Percentiles rank a stretch among this genome's conserved stretches.
These are phyloP conservation scores for Orgyia antiqua DNA, from an alignment of 2,888 invertebrate species.

Conservation along the genomic window DNA sequence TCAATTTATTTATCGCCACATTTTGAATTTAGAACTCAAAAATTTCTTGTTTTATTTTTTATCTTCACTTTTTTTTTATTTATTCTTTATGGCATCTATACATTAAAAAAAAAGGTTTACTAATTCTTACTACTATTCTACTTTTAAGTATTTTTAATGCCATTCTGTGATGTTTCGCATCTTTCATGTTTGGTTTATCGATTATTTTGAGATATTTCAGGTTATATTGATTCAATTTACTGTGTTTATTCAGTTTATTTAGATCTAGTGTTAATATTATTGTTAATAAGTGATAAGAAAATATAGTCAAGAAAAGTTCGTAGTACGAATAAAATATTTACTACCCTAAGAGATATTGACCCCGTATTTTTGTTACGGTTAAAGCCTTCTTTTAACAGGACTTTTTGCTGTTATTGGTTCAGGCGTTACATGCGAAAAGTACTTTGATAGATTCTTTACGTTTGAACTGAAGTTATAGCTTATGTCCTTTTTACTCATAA, in stretches of 20 bases:
- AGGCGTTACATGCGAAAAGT: too few species aligned
- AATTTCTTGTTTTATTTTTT: conserved; percentile 7
- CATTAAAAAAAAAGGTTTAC: conserved; percentile 7
- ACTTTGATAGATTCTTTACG: too few species aligned
- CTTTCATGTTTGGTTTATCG: conserved; percentile 21
- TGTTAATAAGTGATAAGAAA: too few species aligned
- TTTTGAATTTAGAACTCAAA: conserved; percentile 13
- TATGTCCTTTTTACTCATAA: too few species aligned
- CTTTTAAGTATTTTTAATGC: too few species aligned
- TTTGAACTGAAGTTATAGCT: too few species aligned
- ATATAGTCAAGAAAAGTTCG: too few species aligned
- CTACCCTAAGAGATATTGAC: conserved; percentile 8
- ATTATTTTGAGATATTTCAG: conserved; percentile 15
- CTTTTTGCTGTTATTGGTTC: too few species aligned
- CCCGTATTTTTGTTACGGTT: conserved; percentile 19
- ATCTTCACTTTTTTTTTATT: background rate
- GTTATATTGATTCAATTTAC: conserved; percentile 18
- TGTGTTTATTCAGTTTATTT: background rate
- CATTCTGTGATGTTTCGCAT: conserved; percentile 2
- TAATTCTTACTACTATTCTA: too few species aligned
- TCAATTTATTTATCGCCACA: too few species aligned
- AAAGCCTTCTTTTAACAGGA: too few species aligned
- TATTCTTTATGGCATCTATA: background rate
- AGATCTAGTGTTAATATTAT: background rate
- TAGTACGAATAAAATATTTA: background rate